These are phyloP conservation scores for Heliconius aoede DNA, from an alignment of 2,888 invertebrate genomes.

Conservation along the genomic window DNA sequence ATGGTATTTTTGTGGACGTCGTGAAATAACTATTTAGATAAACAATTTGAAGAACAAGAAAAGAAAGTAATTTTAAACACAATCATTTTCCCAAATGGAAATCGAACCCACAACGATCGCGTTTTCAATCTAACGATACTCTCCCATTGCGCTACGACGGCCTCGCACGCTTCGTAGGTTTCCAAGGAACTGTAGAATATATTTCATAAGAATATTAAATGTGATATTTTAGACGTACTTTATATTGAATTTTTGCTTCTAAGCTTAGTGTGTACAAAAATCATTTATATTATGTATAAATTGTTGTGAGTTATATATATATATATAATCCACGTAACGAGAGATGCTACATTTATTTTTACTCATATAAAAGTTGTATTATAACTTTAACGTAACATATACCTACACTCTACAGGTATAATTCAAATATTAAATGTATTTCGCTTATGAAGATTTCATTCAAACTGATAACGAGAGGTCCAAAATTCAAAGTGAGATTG, in stretches of 20 bases:
- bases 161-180: not conserved
- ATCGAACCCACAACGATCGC: not conserved
- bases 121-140: not conserved
- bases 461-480: conserved; percentile 40
- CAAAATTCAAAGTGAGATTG: conserved; percentile 57
- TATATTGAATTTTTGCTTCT: not conserved
- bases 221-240: not conserved
- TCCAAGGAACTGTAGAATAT: not conserved
- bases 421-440: not conserved
- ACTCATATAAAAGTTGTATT: too few species aligned
- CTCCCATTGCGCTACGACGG: not conserved
- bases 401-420: not conserved
- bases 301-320: too few species aligned
- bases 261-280: not conserved
- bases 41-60: too few species aligned
- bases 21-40: too few species aligned
- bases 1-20: too few species aligned
- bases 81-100: not conserved
- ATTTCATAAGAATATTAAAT: not conserved
- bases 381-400: too few species aligned
- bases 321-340: too few species aligned
- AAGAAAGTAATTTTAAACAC: too few species aligned
- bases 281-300: too few species aligned
- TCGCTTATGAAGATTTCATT: conserved; percentile 10
- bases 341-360: too few species aligned